Evolutionary conservation across 2,797 vertebrate genomes (phyloP).

Genomic region (Nannoperca australis): DNA sequence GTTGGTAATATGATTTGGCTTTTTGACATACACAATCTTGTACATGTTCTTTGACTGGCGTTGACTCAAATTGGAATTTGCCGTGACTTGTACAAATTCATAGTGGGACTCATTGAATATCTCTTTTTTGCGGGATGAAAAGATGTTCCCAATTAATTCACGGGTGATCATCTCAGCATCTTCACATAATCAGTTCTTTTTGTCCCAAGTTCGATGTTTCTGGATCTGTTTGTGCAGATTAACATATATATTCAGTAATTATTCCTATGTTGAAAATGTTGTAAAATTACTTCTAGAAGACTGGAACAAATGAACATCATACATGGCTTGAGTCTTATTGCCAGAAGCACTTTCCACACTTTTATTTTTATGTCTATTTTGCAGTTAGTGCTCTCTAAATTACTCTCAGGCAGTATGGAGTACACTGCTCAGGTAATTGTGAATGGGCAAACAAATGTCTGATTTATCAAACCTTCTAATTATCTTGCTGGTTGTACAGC

Average conservation of each 20-base stretch:
- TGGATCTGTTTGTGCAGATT: background rate
- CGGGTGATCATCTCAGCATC: background rate
- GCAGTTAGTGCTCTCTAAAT: conserved; percentile 31
- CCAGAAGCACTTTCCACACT: conserved; percentile 4
- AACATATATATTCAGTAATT: conserved; percentile 7
- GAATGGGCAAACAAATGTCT: conserved; percentile 39
- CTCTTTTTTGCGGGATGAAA: conserved; percentile 21
- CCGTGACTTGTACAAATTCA: conserved; percentile 19
- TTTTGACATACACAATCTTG: conserved; percentile 38
- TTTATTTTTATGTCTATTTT: conserved; percentile 14
- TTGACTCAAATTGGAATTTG: conserved; percentile 19
- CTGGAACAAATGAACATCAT: conserved; percentile 7
- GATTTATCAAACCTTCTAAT: conserved; percentile 51
- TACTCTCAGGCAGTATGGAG: conserved; percentile 22
- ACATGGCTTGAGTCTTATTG: conserved; percentile 1
- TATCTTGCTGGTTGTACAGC: conserved; percentile 35
- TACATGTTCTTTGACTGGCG: conserved; percentile 7
- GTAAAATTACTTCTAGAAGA: conserved; percentile 5
- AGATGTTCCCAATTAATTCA: conserved; percentile 40
- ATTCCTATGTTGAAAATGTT: background rate
- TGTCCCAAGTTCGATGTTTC: background rate
- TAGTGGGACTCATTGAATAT: conserved; percentile 7
- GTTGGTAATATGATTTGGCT: conserved; percentile 34
- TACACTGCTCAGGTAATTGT: conserved; percentile 39
- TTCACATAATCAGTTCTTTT: background rate